A percentile compares a stretch with the other conserved stretches of the same genome.
Evolutionary conservation across 2,113 vertebrate genomes (phyloP).

Genomic region (Lasiurus borealis): DNA sequence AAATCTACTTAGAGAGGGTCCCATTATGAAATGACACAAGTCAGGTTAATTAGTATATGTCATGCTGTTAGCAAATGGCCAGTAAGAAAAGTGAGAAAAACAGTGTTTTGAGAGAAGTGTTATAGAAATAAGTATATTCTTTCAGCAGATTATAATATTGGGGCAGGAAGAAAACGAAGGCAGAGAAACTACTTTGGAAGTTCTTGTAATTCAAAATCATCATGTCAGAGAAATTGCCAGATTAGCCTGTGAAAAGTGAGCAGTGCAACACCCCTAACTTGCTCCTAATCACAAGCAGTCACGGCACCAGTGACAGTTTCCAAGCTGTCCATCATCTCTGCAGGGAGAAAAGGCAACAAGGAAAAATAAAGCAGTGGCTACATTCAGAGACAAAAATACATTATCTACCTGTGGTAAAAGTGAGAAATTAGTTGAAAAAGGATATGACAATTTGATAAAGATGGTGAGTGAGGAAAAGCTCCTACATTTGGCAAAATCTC

Average conservation of each 20-base stretch:
- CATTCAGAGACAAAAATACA: neutral
- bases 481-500: neutral
- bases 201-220: neutral
- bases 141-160: neutral
- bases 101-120: neutral
- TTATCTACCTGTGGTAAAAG: neutral
- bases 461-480: constrained; percentile 6
- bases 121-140: neutral
- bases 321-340: neutral
- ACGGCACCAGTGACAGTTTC: no score
- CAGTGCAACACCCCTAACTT: rapidly evolving
- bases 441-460: neutral
- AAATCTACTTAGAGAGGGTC: neutral
- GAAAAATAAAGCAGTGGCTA: neutral
- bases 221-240: no score
- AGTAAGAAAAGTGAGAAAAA: neutral
- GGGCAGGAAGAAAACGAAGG: neutral
- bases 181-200: neutral
- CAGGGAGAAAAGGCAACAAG: neutral
- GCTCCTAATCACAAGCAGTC: rapidly evolving
- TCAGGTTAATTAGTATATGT: neutral
- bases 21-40: neutral
- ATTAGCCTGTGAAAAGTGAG: neutral
- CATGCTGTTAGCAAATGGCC: neutral
- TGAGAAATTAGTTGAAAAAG: neutral